phyloP scores from a whole-genome alignment of 2,113 vertebrate genomes.

The Pandion haliaetus region DNA sequence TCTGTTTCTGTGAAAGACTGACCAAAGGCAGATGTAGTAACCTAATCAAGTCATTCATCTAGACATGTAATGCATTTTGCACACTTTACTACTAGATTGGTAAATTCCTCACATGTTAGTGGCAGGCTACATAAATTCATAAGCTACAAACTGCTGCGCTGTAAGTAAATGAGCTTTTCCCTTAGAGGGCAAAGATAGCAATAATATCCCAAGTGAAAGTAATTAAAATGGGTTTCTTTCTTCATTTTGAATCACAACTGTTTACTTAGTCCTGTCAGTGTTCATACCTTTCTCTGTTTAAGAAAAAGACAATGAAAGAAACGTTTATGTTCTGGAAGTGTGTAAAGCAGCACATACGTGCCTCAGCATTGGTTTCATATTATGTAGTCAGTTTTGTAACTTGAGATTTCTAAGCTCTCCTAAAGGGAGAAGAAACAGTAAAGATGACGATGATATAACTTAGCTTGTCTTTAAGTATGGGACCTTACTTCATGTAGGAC shows the following conservation, averaged over 20 bases:
- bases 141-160: background rate
- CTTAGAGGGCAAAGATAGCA: background rate
- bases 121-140: background rate
- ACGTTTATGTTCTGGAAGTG: background rate
- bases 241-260: background rate
- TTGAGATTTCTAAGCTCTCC: background rate
- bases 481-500: background rate
- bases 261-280: background rate
- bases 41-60: background rate
- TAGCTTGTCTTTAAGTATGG: background rate
- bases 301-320: background rate
- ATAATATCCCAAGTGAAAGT: background rate
- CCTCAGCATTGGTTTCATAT: background rate
- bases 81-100: background rate
- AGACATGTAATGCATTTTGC: background rate
- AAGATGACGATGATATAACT: background rate
- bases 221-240: background rate
- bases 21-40: background rate
- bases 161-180: background rate
- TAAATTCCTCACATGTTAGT: background rate
- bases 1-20: background rate
- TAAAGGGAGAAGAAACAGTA: background rate
- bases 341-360: background rate
- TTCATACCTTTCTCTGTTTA: background rate
- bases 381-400: background rate